Evolutionary conservation across 2,888 invertebrate genomes (phyloP).

Genomic region (Acrobasis suavella): DNA sequence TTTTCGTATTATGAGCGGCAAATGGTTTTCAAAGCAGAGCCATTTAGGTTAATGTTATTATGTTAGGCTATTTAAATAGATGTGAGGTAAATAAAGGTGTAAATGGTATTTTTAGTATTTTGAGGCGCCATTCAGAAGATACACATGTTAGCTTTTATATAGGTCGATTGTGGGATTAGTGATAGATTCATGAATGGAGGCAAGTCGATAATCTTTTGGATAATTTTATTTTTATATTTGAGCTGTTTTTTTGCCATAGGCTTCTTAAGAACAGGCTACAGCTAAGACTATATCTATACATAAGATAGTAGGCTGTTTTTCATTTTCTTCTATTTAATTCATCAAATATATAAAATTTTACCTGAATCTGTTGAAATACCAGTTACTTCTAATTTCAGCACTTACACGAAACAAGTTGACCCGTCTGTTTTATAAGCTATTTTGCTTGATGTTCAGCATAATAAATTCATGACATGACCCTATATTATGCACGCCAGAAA

Average conservation of each 20-base stretch:
- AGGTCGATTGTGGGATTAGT: too few relatives aligned
- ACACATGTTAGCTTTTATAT: background rate
- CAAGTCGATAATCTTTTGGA: too few relatives aligned
- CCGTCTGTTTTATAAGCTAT: constrained; percentile 12
- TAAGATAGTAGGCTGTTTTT: too few relatives aligned
- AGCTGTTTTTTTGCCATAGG: background rate
- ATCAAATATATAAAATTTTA: background rate
- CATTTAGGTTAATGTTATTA: constrained; percentile 17
- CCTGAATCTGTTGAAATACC: background rate
- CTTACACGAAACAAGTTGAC: constrained; percentile 9
- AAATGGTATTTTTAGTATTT: background rate
- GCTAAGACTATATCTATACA: too few relatives aligned
- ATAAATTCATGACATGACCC: constrained; percentile 19
- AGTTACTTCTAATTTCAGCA: constrained; percentile 7
- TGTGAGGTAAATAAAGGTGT: background rate
- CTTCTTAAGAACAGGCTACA: too few relatives aligned
- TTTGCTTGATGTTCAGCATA: constrained; percentile 7
- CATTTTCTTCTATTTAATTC: background rate
- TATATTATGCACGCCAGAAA: constrained; percentile 23
- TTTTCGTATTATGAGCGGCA: constrained; percentile 15
- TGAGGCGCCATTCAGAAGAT: background rate
- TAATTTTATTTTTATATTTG: background rate
- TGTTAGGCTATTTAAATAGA: constrained; percentile 1
- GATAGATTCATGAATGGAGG: too few relatives aligned
- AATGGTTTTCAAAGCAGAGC: constrained; percentile 1